Evolutionary conservation across 1,140 invertebrate genomes (phyloP).

Genomic region (Cylas formicarius): DNA sequence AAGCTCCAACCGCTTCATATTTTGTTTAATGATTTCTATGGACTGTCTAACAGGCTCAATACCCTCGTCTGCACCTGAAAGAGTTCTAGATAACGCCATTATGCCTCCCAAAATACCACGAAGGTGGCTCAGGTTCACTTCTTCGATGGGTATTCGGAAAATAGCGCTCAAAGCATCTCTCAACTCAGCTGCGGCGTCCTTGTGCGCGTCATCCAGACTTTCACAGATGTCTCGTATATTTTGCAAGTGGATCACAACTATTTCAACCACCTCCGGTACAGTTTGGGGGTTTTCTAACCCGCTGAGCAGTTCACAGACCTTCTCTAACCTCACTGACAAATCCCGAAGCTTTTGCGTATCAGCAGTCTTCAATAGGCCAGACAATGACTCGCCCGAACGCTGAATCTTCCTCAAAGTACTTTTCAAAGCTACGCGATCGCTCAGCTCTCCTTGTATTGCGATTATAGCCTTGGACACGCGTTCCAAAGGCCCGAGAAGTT

Average conservation of each 20-base stretch:
- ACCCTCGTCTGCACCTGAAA: not conserved
- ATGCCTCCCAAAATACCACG: constrained; percentile 1
- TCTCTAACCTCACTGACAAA: constrained; percentile 4
- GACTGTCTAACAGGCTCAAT: constrained; percentile 1
- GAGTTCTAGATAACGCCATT: not conserved
- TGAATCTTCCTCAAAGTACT: constrained; percentile 14
- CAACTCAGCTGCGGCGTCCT: too few species aligned
- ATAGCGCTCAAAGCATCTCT: too few species aligned
- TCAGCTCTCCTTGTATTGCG: constrained; percentile 26
- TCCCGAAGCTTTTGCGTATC: constrained; percentile 6
- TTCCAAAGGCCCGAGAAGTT: constrained; percentile 31
- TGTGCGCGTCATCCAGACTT: too few species aligned
- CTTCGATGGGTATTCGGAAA: too few species aligned
- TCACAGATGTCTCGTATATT: too few species aligned
- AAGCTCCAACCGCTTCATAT: constrained; percentile 15
- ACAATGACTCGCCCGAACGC: too few species aligned
- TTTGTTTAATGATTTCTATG: constrained; percentile 7
- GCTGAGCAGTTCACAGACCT: not conserved
- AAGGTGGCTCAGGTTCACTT: constrained; percentile 1
- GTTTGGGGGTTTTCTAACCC: constrained; percentile 9
- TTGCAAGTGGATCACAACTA: too few species aligned
- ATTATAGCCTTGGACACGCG: constrained; percentile 28
- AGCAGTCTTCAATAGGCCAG: too few species aligned
- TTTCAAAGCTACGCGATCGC: constrained; percentile 14
- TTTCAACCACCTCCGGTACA: not conserved